Percentiles rank a stretch among this genome's conserved stretches.
These are phyloP conservation scores for Apostichopus parvimensis DNA, from an alignment of 35 echinoderm and acorn worm species.

Conservation along the genomic window DNA sequence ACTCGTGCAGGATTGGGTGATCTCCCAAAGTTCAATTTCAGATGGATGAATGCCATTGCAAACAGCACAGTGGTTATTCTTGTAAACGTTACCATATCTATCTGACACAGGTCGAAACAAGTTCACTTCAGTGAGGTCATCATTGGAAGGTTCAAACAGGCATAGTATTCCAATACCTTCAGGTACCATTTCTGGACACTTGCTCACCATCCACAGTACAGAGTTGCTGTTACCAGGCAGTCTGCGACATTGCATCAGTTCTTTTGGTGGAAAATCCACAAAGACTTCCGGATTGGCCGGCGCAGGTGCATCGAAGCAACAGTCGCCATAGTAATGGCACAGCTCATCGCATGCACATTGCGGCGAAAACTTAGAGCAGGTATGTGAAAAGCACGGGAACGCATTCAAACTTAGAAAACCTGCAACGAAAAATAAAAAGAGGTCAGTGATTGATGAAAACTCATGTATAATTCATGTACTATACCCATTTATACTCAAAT, in stretches of 20 bases:
- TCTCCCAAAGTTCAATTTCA: background rate
- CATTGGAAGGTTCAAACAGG: background rate
- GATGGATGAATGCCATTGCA: background rate
- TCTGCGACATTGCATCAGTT: background rate
- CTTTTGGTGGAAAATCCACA: background rate
- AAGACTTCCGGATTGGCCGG: background rate
- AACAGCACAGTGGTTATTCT: background rate
- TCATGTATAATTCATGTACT: too few relatives aligned
- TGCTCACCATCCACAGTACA: background rate
- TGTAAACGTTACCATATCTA: background rate
- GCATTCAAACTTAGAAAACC: background rate
- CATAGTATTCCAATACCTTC: background rate
- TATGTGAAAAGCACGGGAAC: background rate
- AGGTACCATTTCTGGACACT: background rate
- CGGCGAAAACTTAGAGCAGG: background rate
- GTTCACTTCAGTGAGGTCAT: background rate
- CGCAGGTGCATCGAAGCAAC: background rate
- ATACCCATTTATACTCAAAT: too few relatives aligned
- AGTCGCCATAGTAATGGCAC: background rate
- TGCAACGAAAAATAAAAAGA: background rate
- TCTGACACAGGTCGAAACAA: background rate
- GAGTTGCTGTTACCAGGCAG: background rate
- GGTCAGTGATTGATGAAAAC: too few relatives aligned
- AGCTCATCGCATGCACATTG: background rate
- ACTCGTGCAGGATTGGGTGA: background rate